Evolutionary conservation across 2,113 vertebrate genomes (phyloP).

Genomic region (Dromiciops gliroides): DNA sequence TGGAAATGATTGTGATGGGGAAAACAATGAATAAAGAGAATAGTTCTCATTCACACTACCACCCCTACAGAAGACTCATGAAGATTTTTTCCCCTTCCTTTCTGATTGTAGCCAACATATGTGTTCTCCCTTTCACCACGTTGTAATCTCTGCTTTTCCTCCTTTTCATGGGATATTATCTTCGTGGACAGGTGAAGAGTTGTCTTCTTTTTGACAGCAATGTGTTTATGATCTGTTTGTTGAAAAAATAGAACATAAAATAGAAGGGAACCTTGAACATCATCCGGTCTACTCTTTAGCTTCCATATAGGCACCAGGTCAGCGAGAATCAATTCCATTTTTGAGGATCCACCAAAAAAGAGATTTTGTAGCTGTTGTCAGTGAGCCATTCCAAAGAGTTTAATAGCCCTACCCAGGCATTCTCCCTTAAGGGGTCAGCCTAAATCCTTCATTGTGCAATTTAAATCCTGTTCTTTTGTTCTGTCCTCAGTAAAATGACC

Average conservation of each 20-base stretch:
- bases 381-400: not conserved
- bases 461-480: not conserved
- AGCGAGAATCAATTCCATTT: not conserved
- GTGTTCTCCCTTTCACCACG: not conserved
- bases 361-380: not conserved
- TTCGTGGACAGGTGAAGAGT: not conserved
- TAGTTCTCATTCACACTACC: not conserved
- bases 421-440: not conserved
- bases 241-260: constrained; percentile 35
- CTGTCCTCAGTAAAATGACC: not conserved
- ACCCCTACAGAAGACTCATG: not conserved
- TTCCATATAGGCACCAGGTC: not conserved
- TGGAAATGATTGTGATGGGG: not conserved
- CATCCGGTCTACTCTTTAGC: not conserved
- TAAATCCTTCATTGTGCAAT: not conserved
- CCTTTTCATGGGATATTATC: constrained; percentile 8
- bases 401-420: not conserved
- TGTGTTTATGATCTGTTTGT: constrained; percentile 15
- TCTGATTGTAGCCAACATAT: not conserved
- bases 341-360: not conserved
- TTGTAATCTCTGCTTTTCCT: not conserved
- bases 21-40: not conserved
- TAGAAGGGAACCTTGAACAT: constrained; percentile 9
- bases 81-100: not conserved
- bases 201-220: not conserved